Conservation (phyloP, 2,888 invertebrate species). For the Theretra japonica region DNA sequence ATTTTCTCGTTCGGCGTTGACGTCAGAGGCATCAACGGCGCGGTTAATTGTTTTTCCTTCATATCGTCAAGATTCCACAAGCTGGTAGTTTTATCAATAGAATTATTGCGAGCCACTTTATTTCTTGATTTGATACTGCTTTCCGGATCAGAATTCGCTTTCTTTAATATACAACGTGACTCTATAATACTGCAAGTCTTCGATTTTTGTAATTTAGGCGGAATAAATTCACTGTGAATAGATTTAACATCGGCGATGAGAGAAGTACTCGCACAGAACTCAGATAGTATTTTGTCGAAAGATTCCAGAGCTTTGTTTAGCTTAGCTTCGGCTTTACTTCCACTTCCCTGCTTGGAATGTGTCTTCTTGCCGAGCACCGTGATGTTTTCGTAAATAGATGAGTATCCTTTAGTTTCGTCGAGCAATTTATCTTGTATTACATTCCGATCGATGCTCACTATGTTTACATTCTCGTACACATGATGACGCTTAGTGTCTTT, state of each 20-base stretch:
- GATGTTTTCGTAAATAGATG: constrained; percentile 80
- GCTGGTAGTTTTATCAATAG: constrained; percentile 84
- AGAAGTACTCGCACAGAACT: constrained; percentile 68
- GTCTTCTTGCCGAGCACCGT: constrained; percentile 67
- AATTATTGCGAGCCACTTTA: constrained; percentile 76
- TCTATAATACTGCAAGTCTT: constrained; percentile 89
- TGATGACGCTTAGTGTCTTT: constrained; percentile 60
- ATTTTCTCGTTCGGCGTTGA: constrained; percentile 70
- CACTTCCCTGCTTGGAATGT: constrained; percentile 42
- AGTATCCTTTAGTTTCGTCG: constrained; percentile 77
- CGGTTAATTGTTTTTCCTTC: constrained; percentile 79
- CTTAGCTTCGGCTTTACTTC: constrained; percentile 63
- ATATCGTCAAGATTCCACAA: constrained; percentile 85
- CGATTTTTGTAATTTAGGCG: constrained; percentile 87
- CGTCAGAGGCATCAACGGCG: constrained; percentile 72
- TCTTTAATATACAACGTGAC: constrained; percentile 87
- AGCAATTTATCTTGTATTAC: constrained; percentile 58
- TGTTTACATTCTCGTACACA: constrained; percentile 81
- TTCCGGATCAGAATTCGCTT: constrained; percentile 80
- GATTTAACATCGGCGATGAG: constrained; percentile 58
- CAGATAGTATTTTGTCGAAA: constrained; percentile 79
- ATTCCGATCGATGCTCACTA: constrained; percentile 56
- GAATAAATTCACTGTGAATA: constrained; percentile 62
- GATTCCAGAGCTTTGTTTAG: constrained; percentile 78
- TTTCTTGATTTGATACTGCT: constrained; percentile 63